Evolutionary conservation across 2,888 invertebrate genomes (phyloP).

Genomic region (Spodoptera picta): DNA sequence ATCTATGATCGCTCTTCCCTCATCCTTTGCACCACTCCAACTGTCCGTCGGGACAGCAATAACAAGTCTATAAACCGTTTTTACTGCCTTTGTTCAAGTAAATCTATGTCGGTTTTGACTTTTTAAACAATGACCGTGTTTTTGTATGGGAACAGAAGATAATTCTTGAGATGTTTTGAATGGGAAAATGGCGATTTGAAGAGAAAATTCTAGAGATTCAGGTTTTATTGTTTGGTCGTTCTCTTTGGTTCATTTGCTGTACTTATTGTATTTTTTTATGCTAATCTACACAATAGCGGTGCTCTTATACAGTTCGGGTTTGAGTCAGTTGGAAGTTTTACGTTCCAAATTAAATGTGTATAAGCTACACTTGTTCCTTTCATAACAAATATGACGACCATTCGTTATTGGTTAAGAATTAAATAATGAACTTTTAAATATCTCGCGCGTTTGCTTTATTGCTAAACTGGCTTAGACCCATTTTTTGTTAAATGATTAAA

Average conservation of each 20-base stretch:
- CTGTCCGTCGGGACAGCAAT: slow-evolving; percentile 85
- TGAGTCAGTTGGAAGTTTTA: too few relatives aligned
- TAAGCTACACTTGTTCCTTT: too few relatives aligned
- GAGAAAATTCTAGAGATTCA: slow-evolving; percentile 30
- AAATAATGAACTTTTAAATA: too few relatives aligned
- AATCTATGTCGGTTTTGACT: slow-evolving; percentile 88
- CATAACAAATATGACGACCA: too few relatives aligned
- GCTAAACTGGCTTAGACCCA: too few relatives aligned
- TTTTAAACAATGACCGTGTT: slow-evolving; percentile 88
- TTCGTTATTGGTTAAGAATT: too few relatives aligned
- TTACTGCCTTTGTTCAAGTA: slow-evolving; percentile 88
- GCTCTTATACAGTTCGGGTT: too few relatives aligned
- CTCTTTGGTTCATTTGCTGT: slow-evolving; percentile 14
- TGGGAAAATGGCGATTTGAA: slow-evolving; percentile 66
- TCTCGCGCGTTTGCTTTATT: too few relatives aligned
- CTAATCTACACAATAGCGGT: too few relatives aligned
- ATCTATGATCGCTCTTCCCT: background rate
- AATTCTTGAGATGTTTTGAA: slow-evolving; percentile 76
- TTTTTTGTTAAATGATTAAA: too few relatives aligned
- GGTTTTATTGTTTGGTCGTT: slow-evolving; percentile 23
- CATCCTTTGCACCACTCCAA: slow-evolving; percentile 60
- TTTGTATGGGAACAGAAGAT: slow-evolving; percentile 77
- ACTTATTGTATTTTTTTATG: background rate
- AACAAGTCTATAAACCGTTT: slow-evolving; percentile 89
- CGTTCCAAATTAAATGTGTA: too few relatives aligned